Conservation (phyloP, 2,113 vertebrate genomes). For the Crotalus helleri region DNA sequence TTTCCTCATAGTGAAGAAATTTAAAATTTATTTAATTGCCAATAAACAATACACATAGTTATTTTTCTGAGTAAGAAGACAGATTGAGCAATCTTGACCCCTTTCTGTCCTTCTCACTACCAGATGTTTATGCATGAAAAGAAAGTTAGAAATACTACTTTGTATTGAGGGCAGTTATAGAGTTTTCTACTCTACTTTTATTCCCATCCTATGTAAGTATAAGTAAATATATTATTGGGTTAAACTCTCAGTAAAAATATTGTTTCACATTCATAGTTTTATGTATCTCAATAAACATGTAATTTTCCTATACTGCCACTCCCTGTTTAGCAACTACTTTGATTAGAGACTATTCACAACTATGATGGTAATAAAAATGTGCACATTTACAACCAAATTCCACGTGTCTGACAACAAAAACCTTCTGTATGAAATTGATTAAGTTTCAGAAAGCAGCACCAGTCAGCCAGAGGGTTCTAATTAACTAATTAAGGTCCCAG, state of each 20-base stretch:
- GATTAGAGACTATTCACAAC: not conserved
- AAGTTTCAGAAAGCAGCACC: not conserved
- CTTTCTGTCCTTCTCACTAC: not conserved
- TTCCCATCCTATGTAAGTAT: not conserved
- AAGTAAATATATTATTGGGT: not conserved
- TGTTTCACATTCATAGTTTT: not conserved
- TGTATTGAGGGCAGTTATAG: not conserved
- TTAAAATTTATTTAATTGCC: not conserved
- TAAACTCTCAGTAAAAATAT: not conserved
- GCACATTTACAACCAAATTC: not conserved
- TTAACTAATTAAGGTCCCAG: not conserved
- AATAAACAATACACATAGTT: not conserved
- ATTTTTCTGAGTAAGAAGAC: not conserved
- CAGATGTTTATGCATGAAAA: not conserved
- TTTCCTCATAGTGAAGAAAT: not conserved
- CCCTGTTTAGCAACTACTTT: not conserved
- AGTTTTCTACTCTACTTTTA: not conserved
- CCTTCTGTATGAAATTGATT: not conserved
- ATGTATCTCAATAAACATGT: not conserved
- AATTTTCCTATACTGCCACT: not conserved
- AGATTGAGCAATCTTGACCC: not conserved
- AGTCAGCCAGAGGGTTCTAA: not conserved
- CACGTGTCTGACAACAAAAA: not conserved
- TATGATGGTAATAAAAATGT: not conserved
- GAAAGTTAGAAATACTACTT: not conserved